A percentile compares a stretch with the other conserved stretches of the same genome.
Conservation (phyloP, 1,140 invertebrate genomes). For the Drosophila kohkoa region DNA sequence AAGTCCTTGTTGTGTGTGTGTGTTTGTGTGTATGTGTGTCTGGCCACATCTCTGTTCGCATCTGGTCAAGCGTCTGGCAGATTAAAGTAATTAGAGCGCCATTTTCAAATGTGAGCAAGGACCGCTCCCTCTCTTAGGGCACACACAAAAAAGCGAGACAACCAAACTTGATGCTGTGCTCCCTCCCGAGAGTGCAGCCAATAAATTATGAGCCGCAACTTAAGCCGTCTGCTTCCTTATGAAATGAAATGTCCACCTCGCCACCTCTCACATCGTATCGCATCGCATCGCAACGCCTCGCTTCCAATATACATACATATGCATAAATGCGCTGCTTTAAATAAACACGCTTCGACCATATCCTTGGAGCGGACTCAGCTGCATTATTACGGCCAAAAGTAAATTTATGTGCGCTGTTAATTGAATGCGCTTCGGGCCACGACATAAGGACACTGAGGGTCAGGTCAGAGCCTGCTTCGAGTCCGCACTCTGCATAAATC, state of each 20-base stretch:
- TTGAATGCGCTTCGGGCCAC: constrained; percentile 68
- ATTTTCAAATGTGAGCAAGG: constrained; percentile 53
- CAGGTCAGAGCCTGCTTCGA: constrained; percentile 1
- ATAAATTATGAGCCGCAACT: constrained; percentile 74
- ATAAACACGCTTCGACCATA: constrained; percentile 58
- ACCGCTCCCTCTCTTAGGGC: neutral
- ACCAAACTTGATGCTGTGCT: neutral
- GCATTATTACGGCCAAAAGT: constrained; percentile 78
- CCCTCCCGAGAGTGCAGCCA: constrained; percentile 13
- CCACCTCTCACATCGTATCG: too few species aligned
- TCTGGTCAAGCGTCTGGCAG: constrained; percentile 60
- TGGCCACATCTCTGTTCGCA: constrained; percentile 3
- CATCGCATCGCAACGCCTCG: too few species aligned
- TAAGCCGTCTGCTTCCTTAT: constrained; percentile 52
- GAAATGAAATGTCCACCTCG: too few species aligned
- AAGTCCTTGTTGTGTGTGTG: neutral
- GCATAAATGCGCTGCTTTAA: constrained; percentile 70
- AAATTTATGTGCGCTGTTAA: constrained; percentile 80
- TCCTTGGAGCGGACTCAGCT: constrained; percentile 67
- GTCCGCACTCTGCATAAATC: constrained; percentile 67
- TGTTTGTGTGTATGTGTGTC: too few species aligned
- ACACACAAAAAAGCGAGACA: neutral
- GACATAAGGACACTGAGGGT: constrained; percentile 25
- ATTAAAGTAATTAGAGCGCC: constrained; percentile 81
- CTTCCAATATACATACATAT: constrained; percentile 10